phyloP scores from a whole-genome alignment of 2,113 vertebrate species.

The Pogona vitticeps region DNA sequence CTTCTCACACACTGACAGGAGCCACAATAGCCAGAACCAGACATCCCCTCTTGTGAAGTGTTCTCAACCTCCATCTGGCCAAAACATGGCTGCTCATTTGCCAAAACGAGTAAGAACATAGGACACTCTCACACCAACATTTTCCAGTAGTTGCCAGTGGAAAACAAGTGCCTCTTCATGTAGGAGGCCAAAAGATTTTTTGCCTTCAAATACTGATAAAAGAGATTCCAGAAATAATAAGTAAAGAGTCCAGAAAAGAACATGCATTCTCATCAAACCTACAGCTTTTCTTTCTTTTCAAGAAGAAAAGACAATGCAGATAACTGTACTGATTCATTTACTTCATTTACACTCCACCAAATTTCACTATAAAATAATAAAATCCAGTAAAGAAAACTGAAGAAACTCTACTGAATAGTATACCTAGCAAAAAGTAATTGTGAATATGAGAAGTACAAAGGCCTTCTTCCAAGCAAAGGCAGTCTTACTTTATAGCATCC shows the following conservation, averaged over 20 bases:
- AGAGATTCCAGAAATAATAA: neutral
- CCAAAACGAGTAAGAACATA: neutral
- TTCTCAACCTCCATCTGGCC: neutral
- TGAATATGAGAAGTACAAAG: neutral
- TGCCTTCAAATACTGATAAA: conserved; percentile 50
- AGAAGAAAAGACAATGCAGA: neutral
- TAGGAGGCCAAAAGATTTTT: conserved; percentile 19
- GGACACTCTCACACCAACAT: neutral
- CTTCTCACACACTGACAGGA: neutral
- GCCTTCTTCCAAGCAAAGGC: neutral
- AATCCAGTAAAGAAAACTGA: no score
- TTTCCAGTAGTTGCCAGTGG: neutral
- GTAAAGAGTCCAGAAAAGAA: conserved; percentile 61
- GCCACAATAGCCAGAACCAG: neutral
- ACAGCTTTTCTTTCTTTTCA: neutral
- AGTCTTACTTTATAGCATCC: neutral
- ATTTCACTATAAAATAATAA: no score
- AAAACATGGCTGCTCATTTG: neutral
- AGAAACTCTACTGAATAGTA: neutral
- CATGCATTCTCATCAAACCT: conserved; percentile 43
- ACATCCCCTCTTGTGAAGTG: neutral
- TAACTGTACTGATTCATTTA: no score
- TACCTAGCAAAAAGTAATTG: neutral
- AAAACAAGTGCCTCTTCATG: neutral
- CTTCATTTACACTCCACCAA: no score